Evolutionary conservation across 2,113 vertebrate genomes (phyloP), one percentile per base, ranked within the genome.

Genomic region (Hylia prasina): DNA sequence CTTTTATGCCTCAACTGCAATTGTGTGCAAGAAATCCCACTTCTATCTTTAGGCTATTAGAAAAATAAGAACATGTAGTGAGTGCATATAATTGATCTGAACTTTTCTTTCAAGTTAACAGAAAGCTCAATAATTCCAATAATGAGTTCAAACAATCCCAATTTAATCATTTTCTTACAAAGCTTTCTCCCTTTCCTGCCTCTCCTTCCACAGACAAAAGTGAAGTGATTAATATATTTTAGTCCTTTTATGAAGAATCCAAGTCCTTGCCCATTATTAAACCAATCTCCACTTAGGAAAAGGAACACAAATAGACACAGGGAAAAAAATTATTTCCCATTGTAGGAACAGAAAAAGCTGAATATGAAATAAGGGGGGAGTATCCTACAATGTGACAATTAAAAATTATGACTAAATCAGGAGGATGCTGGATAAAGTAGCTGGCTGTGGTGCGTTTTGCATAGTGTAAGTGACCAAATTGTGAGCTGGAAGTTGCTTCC

Each of bases 1-100:
- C 80, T 94, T 96, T 93, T 91, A 89, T 94, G 82, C 56, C 53
- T 68, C 1, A 0, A 65, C 73, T 94, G 92, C 69, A 90, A 82
- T 60, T 90, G 95, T 82, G 47, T 66, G 72, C 83, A 87, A 93
- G 94, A 93, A 95, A 97, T 91, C 33, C 56, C 86, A 61, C 66
- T 89, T 90, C 82, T 95, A 85, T 94, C 88, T 95, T 89, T 82
- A 96, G 87, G 94, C 87, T 96, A 96, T 95, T 96, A 96, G 95
- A 96, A 97, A 93, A 97, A 91, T 82, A 94, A 81, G 87, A 95
- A 78, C 81, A 86, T 89, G 84, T 78, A 90, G 72, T 82, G 85
- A 96, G 68, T 76, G 66, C 75, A 57, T 65, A 96, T 95, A 96
- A 96, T 82, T 96, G 94, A 95, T 92, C 91, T 96, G 91, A 91